Evolutionary conservation across 1,140 invertebrate genomes (phyloP).

Genomic region (Drosophila ohnishii): DNA sequence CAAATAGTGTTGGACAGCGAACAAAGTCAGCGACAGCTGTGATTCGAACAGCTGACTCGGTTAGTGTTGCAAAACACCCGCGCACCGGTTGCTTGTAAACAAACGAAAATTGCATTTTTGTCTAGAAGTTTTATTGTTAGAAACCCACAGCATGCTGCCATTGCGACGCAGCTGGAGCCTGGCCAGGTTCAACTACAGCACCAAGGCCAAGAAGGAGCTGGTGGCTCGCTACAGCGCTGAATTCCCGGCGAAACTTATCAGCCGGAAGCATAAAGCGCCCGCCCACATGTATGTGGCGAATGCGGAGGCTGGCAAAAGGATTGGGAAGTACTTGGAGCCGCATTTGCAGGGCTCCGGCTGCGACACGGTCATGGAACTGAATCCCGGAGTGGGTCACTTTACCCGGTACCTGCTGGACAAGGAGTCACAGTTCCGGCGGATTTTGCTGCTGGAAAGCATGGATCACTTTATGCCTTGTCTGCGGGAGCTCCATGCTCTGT

Average conservation of each 20-base stretch:
- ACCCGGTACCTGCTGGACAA: slow-evolving; percentile 83
- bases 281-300: slow-evolving; percentile 71
- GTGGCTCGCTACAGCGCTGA: slow-evolving; percentile 58
- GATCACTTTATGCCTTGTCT: slow-evolving; percentile 78
- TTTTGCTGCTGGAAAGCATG: slow-evolving; percentile 83
- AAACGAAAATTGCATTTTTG: slow-evolving; percentile 28
- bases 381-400: slow-evolving; percentile 84
- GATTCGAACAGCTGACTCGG: slow-evolving; percentile 3
- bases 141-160: slow-evolving; percentile 40
- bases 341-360: slow-evolving; percentile 71
- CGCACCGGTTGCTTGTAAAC: slow-evolving; percentile 50
- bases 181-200: slow-evolving; percentile 18
- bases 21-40: slow-evolving; percentile 10
- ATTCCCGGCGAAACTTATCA: slow-evolving; percentile 71
- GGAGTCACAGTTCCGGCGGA: slow-evolving; percentile 70
- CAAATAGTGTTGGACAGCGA: slow-evolving; percentile 36
- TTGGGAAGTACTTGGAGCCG: slow-evolving; percentile 70
- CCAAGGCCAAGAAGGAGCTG: slow-evolving; percentile 51
- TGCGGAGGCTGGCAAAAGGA: slow-evolving; percentile 82
- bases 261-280: slow-evolving; percentile 66
- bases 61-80: slow-evolving; percentile 24
- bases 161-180: slow-evolving; percentile 44
- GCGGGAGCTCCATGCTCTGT: slow-evolving; percentile 65
- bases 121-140: neutral
- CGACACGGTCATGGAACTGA: slow-evolving; percentile 84